Conservation (phyloP, 2,888 invertebrate species). For the Salpingus planirostris region DNA sequence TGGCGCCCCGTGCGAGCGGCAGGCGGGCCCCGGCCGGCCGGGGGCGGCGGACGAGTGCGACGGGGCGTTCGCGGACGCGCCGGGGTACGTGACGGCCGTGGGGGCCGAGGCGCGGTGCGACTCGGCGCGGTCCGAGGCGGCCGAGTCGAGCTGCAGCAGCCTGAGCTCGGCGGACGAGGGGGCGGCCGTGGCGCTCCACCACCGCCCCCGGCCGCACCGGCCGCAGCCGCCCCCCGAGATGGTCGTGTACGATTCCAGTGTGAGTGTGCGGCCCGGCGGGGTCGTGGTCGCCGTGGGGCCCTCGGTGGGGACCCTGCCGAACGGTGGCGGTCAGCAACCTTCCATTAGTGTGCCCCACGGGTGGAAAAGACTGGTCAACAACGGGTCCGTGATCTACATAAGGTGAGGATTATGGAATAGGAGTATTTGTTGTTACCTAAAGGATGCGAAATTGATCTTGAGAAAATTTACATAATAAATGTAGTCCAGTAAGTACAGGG, state of each 20-base stretch:
- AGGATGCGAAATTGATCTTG: too few relatives aligned
- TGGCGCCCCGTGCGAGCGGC: too few relatives aligned
- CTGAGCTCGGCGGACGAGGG: conserved; percentile 43
- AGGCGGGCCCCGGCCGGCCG: conserved; percentile 27
- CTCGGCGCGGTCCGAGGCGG: conserved; percentile 51
- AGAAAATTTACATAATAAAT: too few relatives aligned
- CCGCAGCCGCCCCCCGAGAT: conserved; percentile 31
- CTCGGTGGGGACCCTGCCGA: conserved; percentile 22
- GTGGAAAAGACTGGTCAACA: conserved; percentile 66
- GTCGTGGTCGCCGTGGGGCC: conserved; percentile 36
- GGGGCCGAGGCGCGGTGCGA: conserved; percentile 44
- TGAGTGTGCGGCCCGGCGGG: conserved; percentile 37
- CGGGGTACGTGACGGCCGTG: conserved; percentile 35
- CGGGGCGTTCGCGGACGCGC: conserved; percentile 27
- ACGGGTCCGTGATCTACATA: conserved; percentile 66
- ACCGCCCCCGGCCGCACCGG: conserved; percentile 27
- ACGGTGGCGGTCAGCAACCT: conserved; percentile 18
- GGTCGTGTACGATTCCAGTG: conserved; percentile 42
- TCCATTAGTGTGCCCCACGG: conserved; percentile 57
- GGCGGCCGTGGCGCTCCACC: conserved; percentile 30
- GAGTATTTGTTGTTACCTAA: too few relatives aligned
- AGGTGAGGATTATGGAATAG: too few relatives aligned
- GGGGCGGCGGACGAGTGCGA: conserved; percentile 30
- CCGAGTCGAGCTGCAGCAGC: conserved; percentile 50
- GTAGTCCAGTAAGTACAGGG: too few relatives aligned